A percentile compares a stretch with the other conserved stretches of the same genome.
These are phyloP conservation scores for Corapipo altera DNA, from an alignment of 2,113 vertebrate genomes.

Conservation along the genomic window DNA sequence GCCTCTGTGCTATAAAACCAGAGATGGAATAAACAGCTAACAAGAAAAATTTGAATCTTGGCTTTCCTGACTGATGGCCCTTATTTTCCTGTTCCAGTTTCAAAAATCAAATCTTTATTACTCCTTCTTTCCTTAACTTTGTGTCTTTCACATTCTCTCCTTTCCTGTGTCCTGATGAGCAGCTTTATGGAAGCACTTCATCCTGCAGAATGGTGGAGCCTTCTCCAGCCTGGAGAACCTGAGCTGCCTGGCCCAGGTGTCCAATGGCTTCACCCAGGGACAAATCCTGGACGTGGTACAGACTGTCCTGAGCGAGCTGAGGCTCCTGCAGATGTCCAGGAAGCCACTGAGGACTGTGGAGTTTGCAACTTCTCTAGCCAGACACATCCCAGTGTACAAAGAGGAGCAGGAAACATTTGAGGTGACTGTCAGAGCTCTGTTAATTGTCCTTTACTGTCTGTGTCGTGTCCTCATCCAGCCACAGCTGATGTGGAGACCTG, in stretches of 20 bases:
- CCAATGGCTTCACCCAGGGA: slow-evolving; percentile 83
- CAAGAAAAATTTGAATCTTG: not conserved
- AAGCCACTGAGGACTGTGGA: slow-evolving; percentile 74
- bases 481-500: not conserved
- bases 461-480: not conserved
- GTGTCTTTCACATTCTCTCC: not conserved
- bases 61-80: not conserved
- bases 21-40: not conserved
- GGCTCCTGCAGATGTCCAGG: slow-evolving; percentile 65
- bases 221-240: slow-evolving; percentile 68
- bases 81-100: not conserved
- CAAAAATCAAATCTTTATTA: not conserved
- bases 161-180: not conserved
- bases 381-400: slow-evolving; percentile 77
- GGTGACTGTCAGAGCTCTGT: slow-evolving; percentile 56
- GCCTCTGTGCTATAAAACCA: not conserved
- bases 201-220: slow-evolving; percentile 55
- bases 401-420: slow-evolving; percentile 83
- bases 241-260: slow-evolving; percentile 79
- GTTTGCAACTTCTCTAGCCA: slow-evolving; percentile 73
- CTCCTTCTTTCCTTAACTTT: not conserved
- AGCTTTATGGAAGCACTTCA: slow-evolving; percentile 82
- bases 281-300: slow-evolving; percentile 63
- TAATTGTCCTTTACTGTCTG: not conserved
- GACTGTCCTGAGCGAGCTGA: slow-evolving; percentile 69